These are phyloP conservation scores for Athetis lepigone DNA, from an alignment of 2,888 invertebrate genomes.

Conservation along the genomic window DNA sequence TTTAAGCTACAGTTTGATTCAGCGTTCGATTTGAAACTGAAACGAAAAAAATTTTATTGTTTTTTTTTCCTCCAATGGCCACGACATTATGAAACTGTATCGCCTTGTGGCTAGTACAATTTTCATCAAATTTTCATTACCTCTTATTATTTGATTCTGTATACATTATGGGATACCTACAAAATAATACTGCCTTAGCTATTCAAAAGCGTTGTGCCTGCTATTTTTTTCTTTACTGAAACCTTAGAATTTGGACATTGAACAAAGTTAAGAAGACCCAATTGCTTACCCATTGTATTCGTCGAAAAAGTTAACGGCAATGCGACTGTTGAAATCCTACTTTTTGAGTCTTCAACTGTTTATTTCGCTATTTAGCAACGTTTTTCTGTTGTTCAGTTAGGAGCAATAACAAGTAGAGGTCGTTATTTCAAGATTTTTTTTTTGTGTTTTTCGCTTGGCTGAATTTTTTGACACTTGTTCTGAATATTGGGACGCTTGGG, in stretches of 20 bases:
- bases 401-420: slow-evolving; percentile 46
- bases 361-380: slow-evolving; percentile 31
- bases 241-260: slow-evolving; percentile 21
- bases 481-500: too few species aligned
- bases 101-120: neutral
- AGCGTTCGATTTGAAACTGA: slow-evolving; percentile 4
- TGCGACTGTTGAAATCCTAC: slow-evolving; percentile 25
- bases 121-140: neutral
- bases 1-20: slow-evolving; percentile 11
- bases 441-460: neutral
- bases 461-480: too few species aligned
- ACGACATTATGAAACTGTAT: neutral
- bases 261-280: slow-evolving; percentile 9
- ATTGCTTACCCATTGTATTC: slow-evolving; percentile 33
- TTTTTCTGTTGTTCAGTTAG: slow-evolving; percentile 40
- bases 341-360: slow-evolving; percentile 39
- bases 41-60: neutral
- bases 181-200: neutral
- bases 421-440: neutral
- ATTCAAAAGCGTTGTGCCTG: neutral
- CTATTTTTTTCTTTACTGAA: slow-evolving; percentile 13
- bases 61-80: neutral
- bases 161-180: neutral
- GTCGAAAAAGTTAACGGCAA: slow-evolving; percentile 33
- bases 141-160: neutral